Conservation (phyloP, 1,140 invertebrate species). For the Sinella curviseta region DNA sequence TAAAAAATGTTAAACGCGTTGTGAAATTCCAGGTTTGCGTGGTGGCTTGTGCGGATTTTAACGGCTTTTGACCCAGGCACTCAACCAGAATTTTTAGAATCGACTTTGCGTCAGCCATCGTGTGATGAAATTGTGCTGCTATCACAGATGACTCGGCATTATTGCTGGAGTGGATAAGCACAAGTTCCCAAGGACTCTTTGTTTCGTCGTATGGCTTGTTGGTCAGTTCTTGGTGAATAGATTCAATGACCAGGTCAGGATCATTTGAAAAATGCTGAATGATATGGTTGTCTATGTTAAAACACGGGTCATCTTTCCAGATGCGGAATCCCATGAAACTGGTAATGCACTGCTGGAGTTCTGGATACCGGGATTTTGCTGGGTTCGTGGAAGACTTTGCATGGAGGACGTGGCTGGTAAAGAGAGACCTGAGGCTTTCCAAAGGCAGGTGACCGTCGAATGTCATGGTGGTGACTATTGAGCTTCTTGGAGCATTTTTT, state of each 20-base stretch:
- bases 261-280: neutral
- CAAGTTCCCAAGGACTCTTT: neutral
- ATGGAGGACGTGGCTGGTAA: too few species aligned
- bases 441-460: neutral
- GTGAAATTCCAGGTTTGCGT: neutral
- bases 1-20: neutral
- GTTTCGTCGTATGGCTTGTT: neutral
- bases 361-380: neutral
- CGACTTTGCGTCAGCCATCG: neutral
- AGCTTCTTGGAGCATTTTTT: neutral
- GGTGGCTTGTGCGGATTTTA: neutral
- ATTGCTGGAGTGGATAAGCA: neutral
- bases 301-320: neutral
- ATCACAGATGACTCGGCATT: neutral
- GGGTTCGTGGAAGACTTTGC: neutral
- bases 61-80: neutral
- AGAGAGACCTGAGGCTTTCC: neutral
- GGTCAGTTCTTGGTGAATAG: neutral
- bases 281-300: neutral
- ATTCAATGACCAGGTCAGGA: neutral
- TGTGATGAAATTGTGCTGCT: neutral
- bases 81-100: neutral
- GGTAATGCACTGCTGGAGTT: neutral
- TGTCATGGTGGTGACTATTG: neutral
- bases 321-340: neutral